A percentile compares a stretch with the other conserved stretches of the same genome.
These are phyloP conservation scores for Sylvia atricapilla DNA, from an alignment of 2,113 vertebrate species.

Conservation along the genomic window DNA sequence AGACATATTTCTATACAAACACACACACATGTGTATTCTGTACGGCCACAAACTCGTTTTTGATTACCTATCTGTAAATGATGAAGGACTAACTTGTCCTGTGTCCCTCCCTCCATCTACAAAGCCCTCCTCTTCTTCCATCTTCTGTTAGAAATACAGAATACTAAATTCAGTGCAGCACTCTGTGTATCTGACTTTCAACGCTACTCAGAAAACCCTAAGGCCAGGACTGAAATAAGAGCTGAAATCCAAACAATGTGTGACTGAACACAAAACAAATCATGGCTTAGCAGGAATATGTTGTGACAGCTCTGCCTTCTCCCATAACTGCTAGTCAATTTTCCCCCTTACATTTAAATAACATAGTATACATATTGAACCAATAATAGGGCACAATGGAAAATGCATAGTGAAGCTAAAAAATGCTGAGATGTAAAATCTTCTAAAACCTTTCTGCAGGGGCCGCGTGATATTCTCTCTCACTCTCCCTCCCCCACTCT, in stretches of 20 bases:
- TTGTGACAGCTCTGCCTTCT: constrained; percentile 64
- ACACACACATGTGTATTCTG: neutral
- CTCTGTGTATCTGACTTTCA: constrained; percentile 25
- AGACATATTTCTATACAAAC: neutral
- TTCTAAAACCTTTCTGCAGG: neutral
- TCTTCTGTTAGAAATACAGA: neutral
- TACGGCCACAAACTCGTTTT: neutral
- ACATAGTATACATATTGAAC: constrained; percentile 39
- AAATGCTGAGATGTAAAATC: constrained; percentile 21
- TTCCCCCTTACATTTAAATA: constrained; percentile 34
- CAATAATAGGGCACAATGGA: constrained; percentile 8
- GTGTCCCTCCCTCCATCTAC: neutral
- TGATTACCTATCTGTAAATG: neutral
- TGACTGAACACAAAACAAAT: constrained; percentile 69
- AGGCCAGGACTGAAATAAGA: constrained; percentile 61
- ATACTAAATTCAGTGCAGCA: neutral
- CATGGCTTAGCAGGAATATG: constrained; percentile 49
- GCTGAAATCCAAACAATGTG: constrained; percentile 64
- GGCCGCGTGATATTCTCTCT: neutral
- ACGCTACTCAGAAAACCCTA: constrained; percentile 14
- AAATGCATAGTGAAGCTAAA: constrained; percentile 5
- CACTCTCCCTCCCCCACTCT: rapidly evolving
- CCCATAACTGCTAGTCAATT: constrained; percentile 43
- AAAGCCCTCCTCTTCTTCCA: neutral
- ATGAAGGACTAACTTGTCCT: neutral